These are phyloP conservation scores for Triops longicaudatus DNA, from an alignment of 1,140 invertebrate species.

Conservation along the genomic window DNA sequence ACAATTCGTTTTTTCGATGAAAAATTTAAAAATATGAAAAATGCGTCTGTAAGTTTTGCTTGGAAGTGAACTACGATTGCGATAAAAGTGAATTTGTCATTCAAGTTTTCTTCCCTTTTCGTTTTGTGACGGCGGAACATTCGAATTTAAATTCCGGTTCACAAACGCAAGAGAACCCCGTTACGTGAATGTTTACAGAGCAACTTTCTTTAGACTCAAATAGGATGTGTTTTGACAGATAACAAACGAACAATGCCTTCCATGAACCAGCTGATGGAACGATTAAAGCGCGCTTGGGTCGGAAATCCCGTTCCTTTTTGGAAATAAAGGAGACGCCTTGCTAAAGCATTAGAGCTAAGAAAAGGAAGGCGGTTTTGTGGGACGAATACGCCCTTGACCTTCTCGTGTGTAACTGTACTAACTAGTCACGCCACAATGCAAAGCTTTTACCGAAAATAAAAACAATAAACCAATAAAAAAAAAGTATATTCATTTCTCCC, in stretches of 20 bases:
- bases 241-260: background rate
- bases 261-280: background rate
- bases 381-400: background rate
- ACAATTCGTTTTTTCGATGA: too few species aligned
- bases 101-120: background rate
- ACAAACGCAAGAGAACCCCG: background rate
- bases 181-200: background rate
- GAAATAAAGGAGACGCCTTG: too few species aligned
- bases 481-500: too few species aligned
- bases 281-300: background rate
- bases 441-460: background rate
- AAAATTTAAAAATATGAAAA: too few species aligned
- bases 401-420: background rate
- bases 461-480: too few species aligned
- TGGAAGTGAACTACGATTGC: constrained; percentile 4
- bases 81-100: background rate
- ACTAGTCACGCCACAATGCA: background rate
- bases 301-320: background rate
- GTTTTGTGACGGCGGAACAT: background rate
- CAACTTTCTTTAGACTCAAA: background rate
- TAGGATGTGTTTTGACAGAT: background rate
- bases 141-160: too few species aligned
- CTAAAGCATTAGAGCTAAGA: too few species aligned
- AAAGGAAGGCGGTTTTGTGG: too few species aligned
- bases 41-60: too few species aligned